phyloP scores from a whole-genome alignment of 1,140 invertebrate genomes.

The Caenorhabditis tropicalis region DNA sequence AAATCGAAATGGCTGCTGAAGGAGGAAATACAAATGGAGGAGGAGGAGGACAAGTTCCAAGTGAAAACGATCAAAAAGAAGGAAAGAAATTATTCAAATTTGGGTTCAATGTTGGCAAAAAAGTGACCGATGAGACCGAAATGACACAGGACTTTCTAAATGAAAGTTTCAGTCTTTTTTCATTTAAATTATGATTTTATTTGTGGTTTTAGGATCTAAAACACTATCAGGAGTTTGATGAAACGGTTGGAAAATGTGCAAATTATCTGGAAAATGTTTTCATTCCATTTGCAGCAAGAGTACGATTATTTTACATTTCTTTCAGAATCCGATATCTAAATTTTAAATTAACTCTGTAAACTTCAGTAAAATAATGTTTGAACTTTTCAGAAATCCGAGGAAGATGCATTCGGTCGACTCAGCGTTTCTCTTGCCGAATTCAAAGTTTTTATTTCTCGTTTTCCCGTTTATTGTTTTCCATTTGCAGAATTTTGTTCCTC shows the following conservation, averaged over 20 bases:
- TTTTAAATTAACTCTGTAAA: too few relatives aligned
- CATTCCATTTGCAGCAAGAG: background rate
- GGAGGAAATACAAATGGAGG: background rate
- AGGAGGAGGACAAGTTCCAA: background rate
- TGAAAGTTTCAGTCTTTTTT: background rate
- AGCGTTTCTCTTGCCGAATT: background rate
- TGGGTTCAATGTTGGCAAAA: background rate
- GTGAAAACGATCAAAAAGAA: background rate
- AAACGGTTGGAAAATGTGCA: background rate
- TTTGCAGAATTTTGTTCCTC: slow-evolving; percentile 1
- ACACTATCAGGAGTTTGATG: slow-evolving; percentile 15
- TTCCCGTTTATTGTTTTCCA: too few relatives aligned
- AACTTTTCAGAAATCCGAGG: background rate
- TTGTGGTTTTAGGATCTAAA: background rate
- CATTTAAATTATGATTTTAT: background rate
- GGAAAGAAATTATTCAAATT: slow-evolving; percentile 10
- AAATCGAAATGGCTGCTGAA: slow-evolving; percentile 12
- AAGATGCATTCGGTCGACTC: background rate
- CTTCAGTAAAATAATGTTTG: too few relatives aligned
- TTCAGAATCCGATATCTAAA: too few relatives aligned
- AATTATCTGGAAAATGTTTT: background rate
- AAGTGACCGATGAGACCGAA: slow-evolving; percentile 8
- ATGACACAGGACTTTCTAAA: slow-evolving; percentile 22
- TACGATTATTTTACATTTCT: background rate
- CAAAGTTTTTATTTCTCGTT: background rate